Percentiles rank a stretch among this genome's conserved stretches.
Conservation (phyloP, 2,113 vertebrate genomes). For the Rhegmatorhina hoffmannsi region DNA sequence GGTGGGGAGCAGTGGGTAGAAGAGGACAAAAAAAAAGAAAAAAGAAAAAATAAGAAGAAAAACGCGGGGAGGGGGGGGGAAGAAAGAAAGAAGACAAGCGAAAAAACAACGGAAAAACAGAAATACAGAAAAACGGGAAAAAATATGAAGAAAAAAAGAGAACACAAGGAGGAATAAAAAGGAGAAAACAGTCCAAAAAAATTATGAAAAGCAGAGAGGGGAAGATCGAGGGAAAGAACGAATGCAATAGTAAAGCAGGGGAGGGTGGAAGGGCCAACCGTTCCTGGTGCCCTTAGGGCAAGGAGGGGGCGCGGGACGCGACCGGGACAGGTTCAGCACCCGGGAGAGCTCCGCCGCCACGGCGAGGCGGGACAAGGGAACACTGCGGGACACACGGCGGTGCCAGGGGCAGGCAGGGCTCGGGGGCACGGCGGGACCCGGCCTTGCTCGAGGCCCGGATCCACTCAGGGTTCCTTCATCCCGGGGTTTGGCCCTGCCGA, state of each 20-base stretch:
- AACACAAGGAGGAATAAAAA: background rate
- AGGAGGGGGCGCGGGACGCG: background rate
- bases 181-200: background rate
- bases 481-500: background rate
- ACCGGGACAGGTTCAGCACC: conserved; percentile 9
- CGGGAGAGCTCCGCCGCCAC: background rate
- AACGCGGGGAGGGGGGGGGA: too few relatives aligned
- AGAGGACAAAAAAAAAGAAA: rapidly evolving
- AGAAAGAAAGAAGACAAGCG: rapidly evolving
- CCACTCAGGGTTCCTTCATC: background rate
- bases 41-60: rapidly evolving
- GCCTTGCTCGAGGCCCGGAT: too few relatives aligned
- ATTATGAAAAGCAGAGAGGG: background rate
- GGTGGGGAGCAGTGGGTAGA: background rate
- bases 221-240: background rate
- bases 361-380: background rate
- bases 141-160: background rate
- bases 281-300: background rate
- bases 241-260: background rate
- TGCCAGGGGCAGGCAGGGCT: background rate
- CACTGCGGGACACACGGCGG: background rate
- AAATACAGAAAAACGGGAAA: background rate
- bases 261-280: background rate
- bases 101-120: too few relatives aligned
- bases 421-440: too few relatives aligned